Evolutionary conservation across 2,113 vertebrate species (phyloP).

Genomic region (Dascyllus trimaculatus): DNA sequence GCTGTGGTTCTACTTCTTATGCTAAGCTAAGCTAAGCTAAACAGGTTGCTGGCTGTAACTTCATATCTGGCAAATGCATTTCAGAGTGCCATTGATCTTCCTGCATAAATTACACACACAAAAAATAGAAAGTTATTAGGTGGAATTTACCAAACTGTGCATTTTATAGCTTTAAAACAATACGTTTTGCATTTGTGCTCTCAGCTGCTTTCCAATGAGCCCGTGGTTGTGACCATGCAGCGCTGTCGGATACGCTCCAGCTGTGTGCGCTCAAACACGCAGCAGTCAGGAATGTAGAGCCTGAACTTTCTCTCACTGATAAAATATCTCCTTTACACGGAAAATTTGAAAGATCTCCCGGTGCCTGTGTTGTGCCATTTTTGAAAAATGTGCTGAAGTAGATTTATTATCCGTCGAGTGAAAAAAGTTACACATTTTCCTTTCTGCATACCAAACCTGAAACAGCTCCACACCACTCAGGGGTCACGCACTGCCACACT

Average conservation of each 20-base stretch:
- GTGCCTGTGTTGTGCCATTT: not conserved
- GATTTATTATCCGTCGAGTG: not conserved
- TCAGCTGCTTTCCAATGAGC: not conserved
- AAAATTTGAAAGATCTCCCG: slow-evolving; percentile 36
- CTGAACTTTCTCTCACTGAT: slow-evolving; percentile 59
- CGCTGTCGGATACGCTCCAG: slow-evolving; percentile 71
- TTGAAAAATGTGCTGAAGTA: slow-evolving; percentile 20
- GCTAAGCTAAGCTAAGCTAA: too few relatives aligned
- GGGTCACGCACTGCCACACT: not conserved
- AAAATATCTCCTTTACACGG: slow-evolving; percentile 59
- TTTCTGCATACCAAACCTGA: slow-evolving; percentile 3
- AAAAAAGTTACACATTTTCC: not conserved
- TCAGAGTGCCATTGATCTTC: too few relatives aligned
- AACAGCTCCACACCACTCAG: not conserved
- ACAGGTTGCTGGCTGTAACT: too few relatives aligned
- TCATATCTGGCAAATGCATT: too few relatives aligned
- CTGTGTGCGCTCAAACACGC: slow-evolving; percentile 63
- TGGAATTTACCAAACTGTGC: too few relatives aligned
- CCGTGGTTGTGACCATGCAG: slow-evolving; percentile 23
- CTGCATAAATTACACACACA: too few relatives aligned
- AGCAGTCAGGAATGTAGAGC: slow-evolving; percentile 62
- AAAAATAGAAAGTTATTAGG: too few relatives aligned
- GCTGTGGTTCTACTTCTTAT: too few relatives aligned
- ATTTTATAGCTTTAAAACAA: too few relatives aligned
- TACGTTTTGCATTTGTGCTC: too few relatives aligned